Conservation (phyloP, 2,888 invertebrate genomes). For the Rapana venosa region DNA sequence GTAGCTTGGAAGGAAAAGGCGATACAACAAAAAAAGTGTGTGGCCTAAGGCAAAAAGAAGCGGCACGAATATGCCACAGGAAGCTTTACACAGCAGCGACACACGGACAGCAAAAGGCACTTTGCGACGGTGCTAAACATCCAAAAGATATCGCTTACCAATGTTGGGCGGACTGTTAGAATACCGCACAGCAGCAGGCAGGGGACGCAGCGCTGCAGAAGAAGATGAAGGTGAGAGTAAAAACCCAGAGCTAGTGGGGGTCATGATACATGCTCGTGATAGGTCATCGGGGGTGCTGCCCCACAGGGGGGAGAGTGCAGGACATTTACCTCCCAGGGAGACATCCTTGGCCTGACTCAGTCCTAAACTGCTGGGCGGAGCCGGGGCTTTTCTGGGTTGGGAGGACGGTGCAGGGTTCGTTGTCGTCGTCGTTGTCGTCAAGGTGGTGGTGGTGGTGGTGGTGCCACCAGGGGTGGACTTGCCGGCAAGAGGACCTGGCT, state of each 20-base stretch:
- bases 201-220: slow-evolving; percentile 38
- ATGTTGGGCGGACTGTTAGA: slow-evolving; percentile 61
- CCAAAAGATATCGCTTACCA: slow-evolving; percentile 51
- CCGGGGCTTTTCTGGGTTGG: neutral
- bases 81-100: slow-evolving; percentile 18
- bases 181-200: slow-evolving; percentile 49
- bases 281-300: slow-evolving; percentile 26
- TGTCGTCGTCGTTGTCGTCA: neutral
- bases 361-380: slow-evolving; percentile 27
- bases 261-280: slow-evolving; percentile 21
- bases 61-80: neutral
- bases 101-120: slow-evolving; percentile 10
- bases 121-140: slow-evolving; percentile 9
- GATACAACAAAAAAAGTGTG: neutral
- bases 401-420: slow-evolving; percentile 4
- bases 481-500: neutral
- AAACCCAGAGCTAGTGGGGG: slow-evolving; percentile 34
- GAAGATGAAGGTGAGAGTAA: slow-evolving; percentile 35
- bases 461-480: neutral
- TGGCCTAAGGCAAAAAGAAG: neutral
- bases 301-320: neutral
- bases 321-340: slow-evolving; percentile 41
- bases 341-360: slow-evolving; percentile 26
- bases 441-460: neutral
- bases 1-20: neutral